These are phyloP conservation scores for Chelonia mydas DNA, from an alignment of 2,797 vertebrate genomes.

Conservation along the genomic window DNA sequence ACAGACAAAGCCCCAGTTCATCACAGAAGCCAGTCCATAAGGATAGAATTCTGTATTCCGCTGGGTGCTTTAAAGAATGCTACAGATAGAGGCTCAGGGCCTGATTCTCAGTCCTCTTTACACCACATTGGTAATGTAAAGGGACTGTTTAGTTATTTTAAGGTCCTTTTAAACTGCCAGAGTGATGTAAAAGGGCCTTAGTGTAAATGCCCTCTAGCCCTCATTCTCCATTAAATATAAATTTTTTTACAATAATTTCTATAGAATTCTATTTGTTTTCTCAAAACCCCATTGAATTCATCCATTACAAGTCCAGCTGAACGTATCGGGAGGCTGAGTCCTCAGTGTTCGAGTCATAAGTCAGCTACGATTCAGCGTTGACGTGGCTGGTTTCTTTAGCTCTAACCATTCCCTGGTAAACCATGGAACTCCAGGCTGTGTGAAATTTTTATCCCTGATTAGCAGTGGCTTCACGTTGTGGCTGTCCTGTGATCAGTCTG, in stretches of 20 bases:
- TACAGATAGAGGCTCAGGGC: background rate
- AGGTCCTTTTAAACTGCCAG: background rate
- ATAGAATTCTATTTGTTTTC: background rate
- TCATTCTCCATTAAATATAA: accelerated
- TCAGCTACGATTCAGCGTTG: background rate
- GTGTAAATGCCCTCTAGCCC: background rate
- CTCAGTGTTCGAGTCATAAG: background rate
- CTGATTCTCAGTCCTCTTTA: accelerated
- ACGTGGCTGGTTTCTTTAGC: background rate
- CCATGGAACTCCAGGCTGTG: accelerated
- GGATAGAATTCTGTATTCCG: background rate
- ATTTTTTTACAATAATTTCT: background rate
- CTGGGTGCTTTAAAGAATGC: background rate
- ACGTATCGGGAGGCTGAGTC: background rate
- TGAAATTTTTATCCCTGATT: accelerated
- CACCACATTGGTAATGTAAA: accelerated
- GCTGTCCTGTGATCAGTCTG: background rate
- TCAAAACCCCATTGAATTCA: background rate
- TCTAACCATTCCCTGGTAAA: background rate
- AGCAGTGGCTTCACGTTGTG: accelerated
- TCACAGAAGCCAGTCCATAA: background rate
- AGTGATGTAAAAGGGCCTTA: background rate
- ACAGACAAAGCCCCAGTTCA: background rate
- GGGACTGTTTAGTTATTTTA: background rate
- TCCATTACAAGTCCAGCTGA: background rate